Evolutionary conservation across 2,888 invertebrate genomes (phyloP), one percentile per base, ranked within the genome.

Genomic region (Spicauda simplicius): DNA sequence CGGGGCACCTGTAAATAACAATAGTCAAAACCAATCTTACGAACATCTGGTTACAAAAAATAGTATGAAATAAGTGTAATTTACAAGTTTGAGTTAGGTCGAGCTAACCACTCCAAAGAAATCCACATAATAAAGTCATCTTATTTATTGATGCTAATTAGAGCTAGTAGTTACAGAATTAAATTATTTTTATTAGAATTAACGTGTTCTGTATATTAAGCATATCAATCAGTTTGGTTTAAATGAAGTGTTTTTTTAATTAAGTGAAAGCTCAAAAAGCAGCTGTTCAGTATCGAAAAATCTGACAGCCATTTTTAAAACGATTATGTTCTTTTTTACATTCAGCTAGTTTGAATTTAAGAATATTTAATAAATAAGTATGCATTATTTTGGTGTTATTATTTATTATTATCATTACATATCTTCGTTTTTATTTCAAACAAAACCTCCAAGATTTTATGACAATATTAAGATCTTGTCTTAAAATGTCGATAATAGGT

Each of bases 131-230:
- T 83, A 80, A 89, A 90, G 87, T 90, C 87, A 87, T 85, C 83
- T 87, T 90, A 91, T 91, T 90, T 91, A 91, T 91, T 91, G 86
- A 90, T 82, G 86, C 85, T 87, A 83, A 84, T 85, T 88, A 88
- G 83, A 82, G 78, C 85, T 84, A 86, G 80, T 88, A 85, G 83
- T 88, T 87, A 87, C 82, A 84, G 81, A 85, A 86, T 86, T 87
- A 90, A 91, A 90, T 89, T 90, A 88, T 89, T 90, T 86, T 87
- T 84, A 84, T 85, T 86, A 85, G 76, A 80, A 77, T 83, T 81
- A 83, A 85, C 83, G 85, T 91, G 86, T 89, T 91, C 86, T 91
- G 88, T 91, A 90, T 91, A 90, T 90, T 90, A 85, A 85, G 86
- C 76, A 81, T 85, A 83, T 79, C 77, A 83, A 88, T 85, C 84